Evolutionary conservation across 30 jellyfish, hydroid and myxozoan species (phyloP), one percentile per base, ranked within the genome.

Genomic region (Phacellophora camtschatica): DNA sequence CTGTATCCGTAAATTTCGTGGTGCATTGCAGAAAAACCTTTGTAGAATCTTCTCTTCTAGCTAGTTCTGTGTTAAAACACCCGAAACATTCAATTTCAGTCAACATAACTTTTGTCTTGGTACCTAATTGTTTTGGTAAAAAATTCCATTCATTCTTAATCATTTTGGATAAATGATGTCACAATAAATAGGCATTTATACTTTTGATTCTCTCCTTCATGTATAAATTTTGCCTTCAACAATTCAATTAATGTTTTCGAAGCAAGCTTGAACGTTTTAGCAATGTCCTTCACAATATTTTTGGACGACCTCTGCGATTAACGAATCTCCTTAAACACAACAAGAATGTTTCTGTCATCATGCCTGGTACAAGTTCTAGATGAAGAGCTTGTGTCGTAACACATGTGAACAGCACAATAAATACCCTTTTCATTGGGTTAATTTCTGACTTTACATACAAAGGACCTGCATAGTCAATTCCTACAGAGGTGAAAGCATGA

Each of bases 401-500:
- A 63, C 77, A 63, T 8, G 77, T 4, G 32, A 1, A n/a, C 5
- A 71, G 8, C 15, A 30, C 84, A 11, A 71, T 1, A 31, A 43
- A 71, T 4, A 33, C 23, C 31, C 49, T 71, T 8, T 46, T 3
- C 28, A 12, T 23, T 48, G 19, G 34, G 0, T 3, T 31, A 0
- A 24, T 54, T 5, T 22, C 49, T 8, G 28, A n/a, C 55, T 30
- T 22, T 2, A 1, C 71, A 31, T 19, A 71, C 30, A 71, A 2
- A 3, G 84, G 84, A 1, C 84, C 84, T 19, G 56, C 84, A 49
- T 43, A 45, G 42, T 71, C 84, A 1, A 71, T 48, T 8, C 84
- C 84, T 0, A 71, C 42, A 43, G 39, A 5, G 19, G 70, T 3
- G 24, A 71, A 71, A 43, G 84, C 84, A 45, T 16, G 5, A 0